These are phyloP conservation scores for Brienomyrus brachyistius DNA, from an alignment of 2,113 vertebrate species.

Conservation along the genomic window DNA sequence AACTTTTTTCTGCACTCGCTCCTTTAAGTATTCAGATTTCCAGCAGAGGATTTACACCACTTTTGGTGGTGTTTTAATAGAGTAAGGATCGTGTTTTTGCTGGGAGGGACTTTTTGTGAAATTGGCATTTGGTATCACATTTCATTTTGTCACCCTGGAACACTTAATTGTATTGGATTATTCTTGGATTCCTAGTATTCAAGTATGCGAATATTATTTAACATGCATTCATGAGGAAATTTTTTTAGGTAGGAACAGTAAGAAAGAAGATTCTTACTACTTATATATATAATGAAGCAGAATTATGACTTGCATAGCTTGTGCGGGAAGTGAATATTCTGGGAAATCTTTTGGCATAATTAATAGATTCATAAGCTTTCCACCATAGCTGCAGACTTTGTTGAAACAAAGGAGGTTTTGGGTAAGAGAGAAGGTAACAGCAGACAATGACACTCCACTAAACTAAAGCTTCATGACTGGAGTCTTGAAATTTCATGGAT, in stretches of 20 bases:
- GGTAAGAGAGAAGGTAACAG: neutral
- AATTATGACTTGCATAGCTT: slow-evolving; percentile 29
- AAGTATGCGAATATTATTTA: neutral
- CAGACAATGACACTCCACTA: neutral
- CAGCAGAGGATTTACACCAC: neutral
- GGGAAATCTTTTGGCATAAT: slow-evolving; percentile 27
- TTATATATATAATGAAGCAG: too few relatives aligned
- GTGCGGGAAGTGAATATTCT: slow-evolving; percentile 19
- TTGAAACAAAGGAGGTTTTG: neutral
- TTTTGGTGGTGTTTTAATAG: neutral
- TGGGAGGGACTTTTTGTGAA: neutral
- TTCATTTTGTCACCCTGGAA: neutral
- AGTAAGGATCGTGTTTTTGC: neutral
- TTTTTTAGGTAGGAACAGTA: neutral
- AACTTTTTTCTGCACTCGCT: neutral
- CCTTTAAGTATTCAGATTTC: neutral
- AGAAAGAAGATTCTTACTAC: too few relatives aligned
- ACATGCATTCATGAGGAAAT: neutral
- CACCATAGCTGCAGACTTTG: neutral
- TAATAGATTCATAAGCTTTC: neutral
- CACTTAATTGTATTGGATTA: neutral
- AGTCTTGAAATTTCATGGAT: neutral
- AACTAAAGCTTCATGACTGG: neutral
- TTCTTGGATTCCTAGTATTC: neutral
- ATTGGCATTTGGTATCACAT: neutral